Evolutionary conservation across 2,888 invertebrate species (phyloP), one percentile per base, ranked within the genome.

Genomic region (Gnatocerus cornutus): DNA sequence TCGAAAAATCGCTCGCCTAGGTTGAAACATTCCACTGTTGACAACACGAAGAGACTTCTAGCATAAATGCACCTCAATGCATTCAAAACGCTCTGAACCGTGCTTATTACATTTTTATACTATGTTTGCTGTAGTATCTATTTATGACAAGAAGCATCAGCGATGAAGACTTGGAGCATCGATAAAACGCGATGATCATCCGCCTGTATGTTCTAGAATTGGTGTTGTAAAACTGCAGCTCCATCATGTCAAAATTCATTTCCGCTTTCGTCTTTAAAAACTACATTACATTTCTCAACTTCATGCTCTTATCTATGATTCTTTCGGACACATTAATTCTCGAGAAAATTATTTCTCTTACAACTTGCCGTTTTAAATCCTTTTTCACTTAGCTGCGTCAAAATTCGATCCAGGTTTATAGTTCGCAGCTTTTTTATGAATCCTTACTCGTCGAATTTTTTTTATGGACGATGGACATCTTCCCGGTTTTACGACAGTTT

Each of bases 401-500:
- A 33, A 33, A 33, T 33, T 33, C 33, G 33, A 33, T 33, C 33
- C 9, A 33, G 7, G 21, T 21, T 21, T 21, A 21, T 21, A 37
- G 37, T 37, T 37, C 37, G 3, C 8, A n/a, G 7, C 37, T 7
- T 37, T 37, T 37, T 37, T 37, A 37, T 37, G 8, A 37, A 37
- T 4, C 37, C 37, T 37, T 37, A 37, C n/a, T 37, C n/a, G 9
- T n/a, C 9, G 7, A 30, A 30, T 30, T 37, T 37, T 37, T 37
- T 37, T 21, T 21, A 37, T n/a, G 37, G 37, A 8, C 37, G 37
- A 37, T 37, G 37, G 37, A 37, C 37, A 7, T 37, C 37, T 37
- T n/a, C 8, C n/a, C n/a, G 37, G n/a, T 7, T 37, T 37, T 37
- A 37, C 37, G 37, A 37, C 9, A 5, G 37, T 37, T 37, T 37